Base-by-base conservation (phyloP, 2,888 invertebrate species). In the Digitonthophagus gazella region DNA sequence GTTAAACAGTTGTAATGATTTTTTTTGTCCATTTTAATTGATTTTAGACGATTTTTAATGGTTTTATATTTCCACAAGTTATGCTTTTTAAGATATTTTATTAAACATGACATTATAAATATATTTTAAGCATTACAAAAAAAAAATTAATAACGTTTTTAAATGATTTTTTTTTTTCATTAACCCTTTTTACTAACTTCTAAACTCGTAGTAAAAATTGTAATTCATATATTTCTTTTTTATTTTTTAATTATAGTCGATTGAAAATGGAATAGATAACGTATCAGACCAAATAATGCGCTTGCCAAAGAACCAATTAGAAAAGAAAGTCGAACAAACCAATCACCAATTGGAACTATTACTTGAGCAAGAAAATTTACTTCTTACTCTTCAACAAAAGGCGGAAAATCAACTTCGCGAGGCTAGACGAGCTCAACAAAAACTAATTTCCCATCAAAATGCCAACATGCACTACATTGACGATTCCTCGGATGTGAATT, bases 401-500 rank as follows among this genome's bases (percentile, higher is more conserved):
- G 81, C 82, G 16, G 82, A 83, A 71, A 82, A 79, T 72, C 81
- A 81, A 72, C 71, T 82, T 57, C 74, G 78, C 28, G 80, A 81
- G 68, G 82, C 82, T 2, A 75, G 80, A 63, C 78, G 77, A 22
- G 76, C 79, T 20, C 82, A 82, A 74, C 80, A 80, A 70, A 80
- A 79, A 73, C 71, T 82, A 14, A 65, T 73, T 20, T 15, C 44
- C 1, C 65, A 71, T 44, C 66, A 71, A 22, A 68, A 68, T 64
- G 57, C 56, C 15, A 61, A 66, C 15, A 6, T 54, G 22, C 18
- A 61, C 61, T n/a, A 18, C 1, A 61, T 65, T 19, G 71, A 71
- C n/a, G 58, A 56, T 58, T 18, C 28, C 11, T 69, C 66, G 6
- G 69, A 69, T 28, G 15, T 54, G 14, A 58, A 69, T 20, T 55